Conservation (phyloP, 2,888 invertebrate species). For the Sinhomidia bicolor region DNA sequence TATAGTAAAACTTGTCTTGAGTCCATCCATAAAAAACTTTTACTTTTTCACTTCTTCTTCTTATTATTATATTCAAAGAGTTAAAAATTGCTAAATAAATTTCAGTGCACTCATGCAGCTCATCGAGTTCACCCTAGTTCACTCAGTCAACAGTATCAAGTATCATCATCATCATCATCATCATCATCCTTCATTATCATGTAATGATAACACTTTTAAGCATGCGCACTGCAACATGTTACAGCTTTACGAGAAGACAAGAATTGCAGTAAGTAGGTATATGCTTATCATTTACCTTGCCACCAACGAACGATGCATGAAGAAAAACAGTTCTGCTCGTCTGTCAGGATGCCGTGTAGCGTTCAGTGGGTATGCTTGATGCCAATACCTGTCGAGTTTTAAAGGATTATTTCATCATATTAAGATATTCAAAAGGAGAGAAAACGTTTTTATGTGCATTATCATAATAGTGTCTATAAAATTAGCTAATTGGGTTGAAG, state of each 20-base stretch:
- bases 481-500: constrained; percentile 42
- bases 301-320: constrained; percentile 59
- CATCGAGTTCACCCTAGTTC: constrained; percentile 35
- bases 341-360: constrained; percentile 53
- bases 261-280: background rate
- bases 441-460: background rate
- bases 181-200: background rate
- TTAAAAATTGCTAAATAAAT: background rate
- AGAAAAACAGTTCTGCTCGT: constrained; percentile 58
- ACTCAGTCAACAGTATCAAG: constrained; percentile 34
- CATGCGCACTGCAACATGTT: constrained; percentile 11
- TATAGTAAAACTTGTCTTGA: background rate
- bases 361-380: constrained; percentile 43
- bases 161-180: background rate
- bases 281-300: constrained; percentile 54
- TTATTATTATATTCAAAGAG: too few species aligned
- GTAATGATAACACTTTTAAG: background rate
- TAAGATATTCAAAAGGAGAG: background rate
- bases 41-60: constrained; percentile 40
- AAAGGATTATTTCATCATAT: constrained; percentile 14
- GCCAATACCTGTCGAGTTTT: constrained; percentile 35
- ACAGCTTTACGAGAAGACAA: background rate
- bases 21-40: constrained; percentile 44
- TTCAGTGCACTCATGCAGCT: constrained; percentile 28
- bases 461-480: constrained; percentile 11